Percentiles rank a stretch among this genome's conserved stretches.
phyloP scores from a whole-genome alignment of 2,888 invertebrate genomes.

The Drosophila kambysellisi region DNA sequence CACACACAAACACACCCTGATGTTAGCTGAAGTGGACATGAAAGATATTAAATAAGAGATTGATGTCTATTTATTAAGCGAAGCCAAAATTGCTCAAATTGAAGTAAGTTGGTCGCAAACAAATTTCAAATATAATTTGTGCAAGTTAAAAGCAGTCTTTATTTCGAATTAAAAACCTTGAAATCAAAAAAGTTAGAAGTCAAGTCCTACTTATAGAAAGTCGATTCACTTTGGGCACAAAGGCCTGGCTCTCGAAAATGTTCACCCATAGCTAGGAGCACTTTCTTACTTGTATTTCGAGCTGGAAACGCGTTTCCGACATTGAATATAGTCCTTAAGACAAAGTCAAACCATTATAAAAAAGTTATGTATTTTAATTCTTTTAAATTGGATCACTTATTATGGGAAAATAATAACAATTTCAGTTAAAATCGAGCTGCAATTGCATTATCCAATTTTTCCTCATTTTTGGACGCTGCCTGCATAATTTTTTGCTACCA shows the following conservation, averaged over 20 bases:
- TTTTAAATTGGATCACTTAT: neutral
- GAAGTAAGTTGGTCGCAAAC: no score
- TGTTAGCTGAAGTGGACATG: neutral
- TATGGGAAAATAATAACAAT: neutral
- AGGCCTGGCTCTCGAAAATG: neutral
- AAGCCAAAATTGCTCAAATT: neutral
- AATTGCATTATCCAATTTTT: no score
- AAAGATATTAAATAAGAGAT: neutral
- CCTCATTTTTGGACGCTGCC: no score
- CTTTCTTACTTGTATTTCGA: neutral
- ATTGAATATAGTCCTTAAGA: neutral
- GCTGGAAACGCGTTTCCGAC: no score
- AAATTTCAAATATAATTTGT: neutral
- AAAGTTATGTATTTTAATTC: fast-evolving
- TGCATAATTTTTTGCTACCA: neutral
- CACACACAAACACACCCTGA: neutral
- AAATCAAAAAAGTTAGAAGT: neutral
- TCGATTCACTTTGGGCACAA: neutral
- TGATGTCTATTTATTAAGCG: neutral
- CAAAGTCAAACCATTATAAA: neutral
- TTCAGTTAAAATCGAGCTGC: neutral
- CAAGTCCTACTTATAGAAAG: neutral
- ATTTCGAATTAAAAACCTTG: neutral
- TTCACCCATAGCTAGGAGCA: neutral
- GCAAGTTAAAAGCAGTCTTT: neutral